Conservation (phyloP, 2,888 invertebrate genomes). For the Metellina segmentata region DNA sequence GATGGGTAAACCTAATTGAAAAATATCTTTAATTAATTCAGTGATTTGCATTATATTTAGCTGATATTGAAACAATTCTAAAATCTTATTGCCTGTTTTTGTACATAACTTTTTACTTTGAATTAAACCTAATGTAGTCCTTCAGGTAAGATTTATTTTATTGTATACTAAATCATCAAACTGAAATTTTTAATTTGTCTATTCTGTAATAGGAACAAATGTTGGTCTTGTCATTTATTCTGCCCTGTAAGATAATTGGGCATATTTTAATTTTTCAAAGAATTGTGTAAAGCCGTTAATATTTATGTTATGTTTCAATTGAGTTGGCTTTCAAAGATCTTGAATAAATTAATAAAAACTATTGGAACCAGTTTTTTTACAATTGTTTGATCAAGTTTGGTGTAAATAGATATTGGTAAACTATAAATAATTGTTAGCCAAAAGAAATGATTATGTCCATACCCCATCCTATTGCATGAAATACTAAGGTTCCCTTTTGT, state of each 20-base stretch:
- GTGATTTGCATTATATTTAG: neutral
- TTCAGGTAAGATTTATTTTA: too few relatives aligned
- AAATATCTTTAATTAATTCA: neutral
- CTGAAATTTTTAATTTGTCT: too few relatives aligned
- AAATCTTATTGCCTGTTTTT: too few relatives aligned
- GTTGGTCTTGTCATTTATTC: too few relatives aligned
- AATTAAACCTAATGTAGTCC: too few relatives aligned
- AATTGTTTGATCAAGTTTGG: neutral
- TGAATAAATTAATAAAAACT: neutral
- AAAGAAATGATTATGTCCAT: slow-evolving; percentile 70
- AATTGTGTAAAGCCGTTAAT: too few relatives aligned
- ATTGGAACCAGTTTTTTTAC: neutral
- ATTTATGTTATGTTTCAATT: neutral
- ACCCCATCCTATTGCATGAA: slow-evolving; percentile 83
- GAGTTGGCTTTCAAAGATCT: neutral
- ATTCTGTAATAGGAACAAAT: too few relatives aligned
- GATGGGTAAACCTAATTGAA: slow-evolving; percentile 54
- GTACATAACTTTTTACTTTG: too few relatives aligned
- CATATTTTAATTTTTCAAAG: too few relatives aligned
- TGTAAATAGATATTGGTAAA: neutral
- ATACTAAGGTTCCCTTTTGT: slow-evolving; percentile 80
- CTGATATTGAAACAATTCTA: neutral
- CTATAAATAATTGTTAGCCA: neutral
- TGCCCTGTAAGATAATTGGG: too few relatives aligned
- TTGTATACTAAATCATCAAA: too few relatives aligned